These are phyloP conservation scores for Dendrocincla tyrannina DNA, from an alignment of 2,797 vertebrate genomes.

Conservation along the genomic window DNA sequence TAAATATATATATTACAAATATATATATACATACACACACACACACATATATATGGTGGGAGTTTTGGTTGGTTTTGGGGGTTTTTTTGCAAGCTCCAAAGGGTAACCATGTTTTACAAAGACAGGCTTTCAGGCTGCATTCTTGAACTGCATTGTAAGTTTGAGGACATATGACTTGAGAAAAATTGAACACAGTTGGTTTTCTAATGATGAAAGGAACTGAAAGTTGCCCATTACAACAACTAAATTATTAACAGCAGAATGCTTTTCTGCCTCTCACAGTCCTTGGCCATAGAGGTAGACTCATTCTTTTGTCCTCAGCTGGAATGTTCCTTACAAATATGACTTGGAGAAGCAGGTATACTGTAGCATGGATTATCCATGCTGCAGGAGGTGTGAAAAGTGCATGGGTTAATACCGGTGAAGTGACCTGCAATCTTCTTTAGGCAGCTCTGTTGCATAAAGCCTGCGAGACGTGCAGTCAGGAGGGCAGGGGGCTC, in stretches of 20 bases:
- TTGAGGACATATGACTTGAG: background rate
- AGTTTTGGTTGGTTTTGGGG: no score
- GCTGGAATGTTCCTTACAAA: accelerated
- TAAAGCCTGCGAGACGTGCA: background rate
- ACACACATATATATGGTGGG: background rate
- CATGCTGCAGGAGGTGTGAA: background rate
- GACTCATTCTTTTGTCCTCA: background rate
- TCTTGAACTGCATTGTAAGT: background rate
- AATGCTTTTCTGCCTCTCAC: background rate
- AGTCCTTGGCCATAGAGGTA: background rate
- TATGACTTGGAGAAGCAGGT: background rate
- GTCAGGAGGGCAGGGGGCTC: background rate
- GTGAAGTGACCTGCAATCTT: background rate
- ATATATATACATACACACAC: no score
- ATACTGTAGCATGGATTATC: background rate
- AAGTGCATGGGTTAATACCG: background rate
- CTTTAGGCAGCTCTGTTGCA: background rate
- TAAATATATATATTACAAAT: background rate
- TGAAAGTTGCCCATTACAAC: background rate
- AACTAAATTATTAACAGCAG: background rate
- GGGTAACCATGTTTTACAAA: background rate
- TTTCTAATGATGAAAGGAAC: background rate
- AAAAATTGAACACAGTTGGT: background rate
- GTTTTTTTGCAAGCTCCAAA: background rate
- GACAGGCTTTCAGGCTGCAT: background rate